Evolutionary conservation across 2,113 vertebrate genomes (phyloP).

Genomic region (Xiphorhynchus elegans): DNA sequence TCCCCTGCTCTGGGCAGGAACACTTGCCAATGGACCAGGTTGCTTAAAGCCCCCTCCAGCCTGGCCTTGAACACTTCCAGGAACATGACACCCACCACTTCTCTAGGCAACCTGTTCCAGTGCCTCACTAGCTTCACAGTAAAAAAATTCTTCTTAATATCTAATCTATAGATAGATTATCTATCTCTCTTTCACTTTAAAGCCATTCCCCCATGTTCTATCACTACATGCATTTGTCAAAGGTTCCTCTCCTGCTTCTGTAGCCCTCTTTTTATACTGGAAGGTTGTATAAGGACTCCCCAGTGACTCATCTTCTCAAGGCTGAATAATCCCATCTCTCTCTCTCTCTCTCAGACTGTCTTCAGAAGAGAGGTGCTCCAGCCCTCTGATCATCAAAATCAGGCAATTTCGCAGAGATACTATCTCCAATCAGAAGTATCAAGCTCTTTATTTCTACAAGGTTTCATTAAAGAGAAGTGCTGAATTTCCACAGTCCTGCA

Average conservation of each 20-base stretch:
- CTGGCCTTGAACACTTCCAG: background rate
- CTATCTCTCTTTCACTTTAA: background rate
- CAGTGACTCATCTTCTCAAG: background rate
- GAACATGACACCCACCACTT: background rate
- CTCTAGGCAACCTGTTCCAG: background rate
- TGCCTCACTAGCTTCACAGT: background rate
- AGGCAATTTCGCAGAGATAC: background rate
- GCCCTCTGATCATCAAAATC: rapidly evolving
- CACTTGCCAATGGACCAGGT: background rate
- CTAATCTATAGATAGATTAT: too few relatives aligned
- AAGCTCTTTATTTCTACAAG: background rate
- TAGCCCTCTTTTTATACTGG: background rate
- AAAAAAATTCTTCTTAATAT: background rate
- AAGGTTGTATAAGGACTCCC: background rate
- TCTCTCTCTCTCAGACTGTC: background rate
- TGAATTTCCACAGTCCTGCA: background rate
- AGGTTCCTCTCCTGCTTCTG: background rate
- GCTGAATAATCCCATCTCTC: background rate
- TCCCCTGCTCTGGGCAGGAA: background rate
- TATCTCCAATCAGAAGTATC: background rate
- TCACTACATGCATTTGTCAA: background rate
- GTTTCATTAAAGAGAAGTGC: background rate
- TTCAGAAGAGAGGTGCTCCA: background rate
- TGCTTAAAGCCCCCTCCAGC: background rate
- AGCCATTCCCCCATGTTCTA: background rate